Evolutionary conservation across 2,888 invertebrate genomes (phyloP), one percentile per base, ranked within the genome.

Genomic region (Dendrolimus houi): DNA sequence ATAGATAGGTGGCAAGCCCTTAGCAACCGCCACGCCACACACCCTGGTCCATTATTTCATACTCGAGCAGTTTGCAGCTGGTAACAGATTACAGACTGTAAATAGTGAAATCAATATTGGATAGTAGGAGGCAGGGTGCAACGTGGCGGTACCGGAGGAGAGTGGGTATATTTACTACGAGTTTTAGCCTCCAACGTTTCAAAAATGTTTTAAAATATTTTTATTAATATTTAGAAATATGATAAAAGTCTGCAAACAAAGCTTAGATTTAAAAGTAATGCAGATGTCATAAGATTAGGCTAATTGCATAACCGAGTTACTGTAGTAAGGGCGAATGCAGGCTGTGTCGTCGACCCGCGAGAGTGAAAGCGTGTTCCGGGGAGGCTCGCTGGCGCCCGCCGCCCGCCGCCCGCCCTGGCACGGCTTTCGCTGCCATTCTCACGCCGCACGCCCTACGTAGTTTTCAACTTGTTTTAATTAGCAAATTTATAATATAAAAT

Each of bases 311-410:
- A 47, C 6, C 80, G 82, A 84, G 80, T 73, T 72, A 68, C 66
- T 59, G 60, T 63, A 73, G 87, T 85, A 85, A 77, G 85, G 88
- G 85, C 76, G 77, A 70, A 68, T 80, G 71, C 79, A 77, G 79
- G 76, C 81, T 80, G 79, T 83, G 89, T 87, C 89, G 87, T 76
- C 85, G 89, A 89, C 88, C 86, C 75, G 83, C 78, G 87, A 85
- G 86, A 88, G 88, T 87, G 87, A 86, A 87, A 86, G 85, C 85
- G 74, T 77, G 82, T 87, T 87, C 87, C 86, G 87, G 86, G 87
- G 85, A 78, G 86, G 83, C 76, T 67, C 64, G 68, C 71, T 65
- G 73, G 67, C 68, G 68, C 64, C 68, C 60, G 67, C 70, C 74
- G 54, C 58, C 47, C 68, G 75, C 83, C 81, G 77, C 83, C 85